These are phyloP conservation scores for Cryptosula pallasiana DNA, from an alignment of 2,888 invertebrate genomes.

Conservation along the genomic window DNA sequence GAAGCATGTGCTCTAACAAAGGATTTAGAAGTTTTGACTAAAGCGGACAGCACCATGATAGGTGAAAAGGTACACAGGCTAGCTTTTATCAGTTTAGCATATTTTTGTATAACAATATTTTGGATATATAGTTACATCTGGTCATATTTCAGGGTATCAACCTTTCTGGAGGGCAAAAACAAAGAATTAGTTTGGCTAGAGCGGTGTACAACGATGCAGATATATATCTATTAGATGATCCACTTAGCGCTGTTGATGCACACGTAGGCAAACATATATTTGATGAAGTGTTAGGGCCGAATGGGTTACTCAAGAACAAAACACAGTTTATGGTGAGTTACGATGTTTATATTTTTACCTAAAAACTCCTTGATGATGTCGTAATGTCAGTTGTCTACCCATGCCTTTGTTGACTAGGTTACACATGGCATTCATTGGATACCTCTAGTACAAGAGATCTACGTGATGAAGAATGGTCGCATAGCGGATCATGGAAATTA, in stretches of 20 bases:
- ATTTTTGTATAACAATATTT: too few relatives aligned
- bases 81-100: too few relatives aligned
- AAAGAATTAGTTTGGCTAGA: conserved; percentile 47
- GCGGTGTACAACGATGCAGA: conserved; percentile 52
- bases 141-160: conserved; percentile 50
- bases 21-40: conserved; percentile 55
- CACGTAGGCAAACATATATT: conserved; percentile 98
- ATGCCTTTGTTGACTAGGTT: conserved; percentile 62
- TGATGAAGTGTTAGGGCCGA: conserved; percentile 81
- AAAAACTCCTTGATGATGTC: too few relatives aligned
- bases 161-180: conserved; percentile 31
- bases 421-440: conserved; percentile 92
- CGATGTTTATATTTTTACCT: too few relatives aligned
- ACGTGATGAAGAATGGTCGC: conserved; percentile 80
- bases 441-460: conserved; percentile 80
- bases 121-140: too few relatives aligned
- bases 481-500: conserved; percentile 87
- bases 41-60: conserved; percentile 56
- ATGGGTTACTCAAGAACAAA: conserved; percentile 56
- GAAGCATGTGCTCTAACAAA: conserved; percentile 46
- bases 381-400: too few relatives aligned
- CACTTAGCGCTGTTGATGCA: conserved; percentile 87
- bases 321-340: conserved; percentile 32
- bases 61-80: conserved; percentile 54
- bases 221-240: conserved; percentile 89